These are phyloP conservation scores for Oreotrochilus melanogaster DNA, from an alignment of 2,113 vertebrate species.

Conservation along the genomic window DNA sequence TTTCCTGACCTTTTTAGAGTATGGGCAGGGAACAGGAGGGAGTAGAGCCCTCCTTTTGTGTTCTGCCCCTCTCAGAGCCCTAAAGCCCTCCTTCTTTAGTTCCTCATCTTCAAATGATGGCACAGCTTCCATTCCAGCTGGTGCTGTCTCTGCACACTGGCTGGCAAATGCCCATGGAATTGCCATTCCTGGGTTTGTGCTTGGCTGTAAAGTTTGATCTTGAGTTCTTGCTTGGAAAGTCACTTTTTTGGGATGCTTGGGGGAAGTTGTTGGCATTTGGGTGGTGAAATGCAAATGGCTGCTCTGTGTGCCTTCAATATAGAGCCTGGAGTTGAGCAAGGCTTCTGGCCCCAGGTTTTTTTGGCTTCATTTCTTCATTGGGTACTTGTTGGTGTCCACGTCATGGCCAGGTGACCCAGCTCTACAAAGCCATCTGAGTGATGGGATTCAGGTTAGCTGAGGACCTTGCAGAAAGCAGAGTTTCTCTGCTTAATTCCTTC, in stretches of 20 bases:
- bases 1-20: too few species aligned
- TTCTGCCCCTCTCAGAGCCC: too few species aligned
- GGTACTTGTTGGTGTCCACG: not conserved
- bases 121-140: not conserved
- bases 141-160: rapidly evolving
- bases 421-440: not conserved
- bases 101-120: too few species aligned
- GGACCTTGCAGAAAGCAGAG: not conserved
- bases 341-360: not conserved
- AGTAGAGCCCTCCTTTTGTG: too few species aligned
- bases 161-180: not conserved
- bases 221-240: not conserved
- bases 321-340: not conserved
- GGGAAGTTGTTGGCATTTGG: not conserved
- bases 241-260: not conserved
- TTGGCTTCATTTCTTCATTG: not conserved
- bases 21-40: too few species aligned
- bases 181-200: not conserved
- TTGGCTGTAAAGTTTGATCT: not conserved
- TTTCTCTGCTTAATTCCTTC: not conserved
- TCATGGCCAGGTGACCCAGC: not conserved
- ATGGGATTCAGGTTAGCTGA: not conserved
- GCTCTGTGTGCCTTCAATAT: not conserved
- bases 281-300: not conserved
- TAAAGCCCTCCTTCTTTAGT: too few species aligned